A percentile compares a stretch with the other conserved stretches of the same genome.
These are phyloP conservation scores for Didymodactylos carnosus DNA, from an alignment of 2,888 invertebrate species.

Conservation along the genomic window DNA sequence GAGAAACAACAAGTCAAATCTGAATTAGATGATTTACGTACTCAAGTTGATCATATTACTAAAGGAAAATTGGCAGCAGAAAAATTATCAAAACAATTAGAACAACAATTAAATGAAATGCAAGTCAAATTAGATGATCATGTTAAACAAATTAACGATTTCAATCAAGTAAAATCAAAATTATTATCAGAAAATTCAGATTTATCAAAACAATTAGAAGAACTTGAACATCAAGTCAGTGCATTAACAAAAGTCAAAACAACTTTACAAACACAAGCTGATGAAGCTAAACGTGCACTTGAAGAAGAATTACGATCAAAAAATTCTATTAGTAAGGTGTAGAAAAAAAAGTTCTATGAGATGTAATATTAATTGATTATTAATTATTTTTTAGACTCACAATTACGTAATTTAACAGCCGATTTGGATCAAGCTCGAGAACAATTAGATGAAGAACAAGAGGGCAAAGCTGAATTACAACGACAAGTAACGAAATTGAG, in stretches of 20 bases:
- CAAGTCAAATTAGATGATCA: constrained; percentile 89
- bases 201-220: constrained; percentile 82
- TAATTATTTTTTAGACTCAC: constrained; percentile 35
- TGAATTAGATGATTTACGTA: constrained; percentile 91
- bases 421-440: constrained; percentile 96
- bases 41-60: constrained; percentile 83
- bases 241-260: constrained; percentile 66
- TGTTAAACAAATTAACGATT: constrained; percentile 84
- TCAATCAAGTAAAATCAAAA: constrained; percentile 63
- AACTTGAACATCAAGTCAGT: constrained; percentile 72
- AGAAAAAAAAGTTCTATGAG: too few relatives aligned
- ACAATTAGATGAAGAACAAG: constrained; percentile 96
- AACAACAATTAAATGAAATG: constrained; percentile 79
- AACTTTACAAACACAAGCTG: constrained; percentile 78
- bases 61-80: constrained; percentile 85
- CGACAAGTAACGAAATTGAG: constrained; percentile 96
- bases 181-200: constrained; percentile 89
- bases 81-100: constrained; percentile 91
- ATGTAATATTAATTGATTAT: too few relatives aligned
- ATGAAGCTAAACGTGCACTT: constrained; percentile 88
- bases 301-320: constrained; percentile 62
- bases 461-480: constrained; percentile 93
- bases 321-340: constrained; percentile 16
- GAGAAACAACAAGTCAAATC: constrained; percentile 92
- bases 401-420: constrained; percentile 95